A percentile compares a stretch with the other conserved stretches of the same genome.
phyloP scores from a whole-genome alignment of 2,113 vertebrate species.

The Oxyura jamaicensis region DNA sequence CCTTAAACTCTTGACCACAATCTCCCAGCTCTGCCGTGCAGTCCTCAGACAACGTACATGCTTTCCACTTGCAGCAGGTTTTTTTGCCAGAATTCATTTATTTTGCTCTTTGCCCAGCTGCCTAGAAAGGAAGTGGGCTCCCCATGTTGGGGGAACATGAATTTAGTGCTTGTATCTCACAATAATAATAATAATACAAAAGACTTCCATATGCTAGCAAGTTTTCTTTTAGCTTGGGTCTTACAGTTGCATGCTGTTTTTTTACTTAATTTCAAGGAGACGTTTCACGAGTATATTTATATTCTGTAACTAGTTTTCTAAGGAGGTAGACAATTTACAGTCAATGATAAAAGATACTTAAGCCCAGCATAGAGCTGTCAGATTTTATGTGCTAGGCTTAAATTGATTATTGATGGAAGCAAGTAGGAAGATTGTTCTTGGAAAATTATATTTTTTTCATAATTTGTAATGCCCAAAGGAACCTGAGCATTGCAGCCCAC shows the following conservation, averaged over 20 bases:
- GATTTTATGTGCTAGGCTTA: neutral
- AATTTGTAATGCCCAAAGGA: neutral
- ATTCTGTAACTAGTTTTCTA: neutral
- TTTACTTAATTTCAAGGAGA: neutral
- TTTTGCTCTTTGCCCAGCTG: neutral
- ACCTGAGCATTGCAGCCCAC: neutral
- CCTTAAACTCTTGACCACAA: too few species aligned
- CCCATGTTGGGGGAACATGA: fast-evolving
- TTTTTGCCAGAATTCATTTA: neutral
- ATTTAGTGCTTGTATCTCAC: neutral
- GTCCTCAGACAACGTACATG: neutral
- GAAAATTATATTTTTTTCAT: neutral
- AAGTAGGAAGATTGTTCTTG: neutral
- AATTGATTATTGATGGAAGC: neutral
- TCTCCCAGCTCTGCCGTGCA: too few species aligned
- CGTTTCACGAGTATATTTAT: neutral
- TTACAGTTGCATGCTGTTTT: neutral
- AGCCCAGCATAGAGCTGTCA: neutral
- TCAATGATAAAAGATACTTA: slow-evolving; percentile 5
- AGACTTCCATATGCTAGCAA: neutral
- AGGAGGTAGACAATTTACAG: slow-evolving; percentile 6
- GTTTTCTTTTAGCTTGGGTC: neutral
- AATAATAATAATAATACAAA: neutral
- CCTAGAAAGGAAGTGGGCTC: neutral
- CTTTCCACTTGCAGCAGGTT: neutral